A percentile compares a stretch with the other conserved stretches of the same genome.
Conservation (phyloP, 2,888 invertebrate species). For the Folsomia candida region DNA sequence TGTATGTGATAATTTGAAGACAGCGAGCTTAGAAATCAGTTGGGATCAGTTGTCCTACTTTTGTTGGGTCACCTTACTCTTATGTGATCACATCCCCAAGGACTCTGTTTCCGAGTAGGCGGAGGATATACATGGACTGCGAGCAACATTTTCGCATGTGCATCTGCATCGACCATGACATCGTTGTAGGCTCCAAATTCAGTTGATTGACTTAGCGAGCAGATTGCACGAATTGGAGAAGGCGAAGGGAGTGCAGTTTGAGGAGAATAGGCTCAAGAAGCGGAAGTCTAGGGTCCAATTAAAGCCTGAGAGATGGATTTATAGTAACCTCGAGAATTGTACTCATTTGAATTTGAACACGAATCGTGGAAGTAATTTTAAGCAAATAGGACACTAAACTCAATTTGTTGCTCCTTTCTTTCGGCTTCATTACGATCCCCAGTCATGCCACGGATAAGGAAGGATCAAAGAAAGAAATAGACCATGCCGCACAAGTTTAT, state of each 20-base stretch:
- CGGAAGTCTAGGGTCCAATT: slow-evolving; percentile 33
- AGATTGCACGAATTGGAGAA: too few species aligned
- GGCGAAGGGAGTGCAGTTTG: too few species aligned
- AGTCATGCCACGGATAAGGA: slow-evolving; percentile 10
- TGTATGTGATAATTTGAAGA: too few species aligned
- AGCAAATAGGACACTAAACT: slow-evolving; percentile 48
- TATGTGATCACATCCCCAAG: background rate
- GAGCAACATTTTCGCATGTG: too few species aligned
- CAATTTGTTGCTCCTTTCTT: slow-evolving; percentile 41
- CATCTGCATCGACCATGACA: too few species aligned
- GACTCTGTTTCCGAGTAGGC: background rate
- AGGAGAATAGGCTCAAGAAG: too few species aligned
- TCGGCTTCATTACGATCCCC: slow-evolving; percentile 5
- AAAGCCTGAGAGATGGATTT: slow-evolving; percentile 43
- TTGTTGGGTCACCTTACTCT: background rate
- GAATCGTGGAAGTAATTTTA: slow-evolving; percentile 49
- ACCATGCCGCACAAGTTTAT: background rate
- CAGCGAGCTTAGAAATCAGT: too few species aligned
- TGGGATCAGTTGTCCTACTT: too few species aligned
- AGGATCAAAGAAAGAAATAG: background rate
- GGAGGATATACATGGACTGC: too few species aligned
- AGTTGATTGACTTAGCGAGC: too few species aligned
- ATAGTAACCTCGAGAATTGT: slow-evolving; percentile 40
- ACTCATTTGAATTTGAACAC: slow-evolving; percentile 45
- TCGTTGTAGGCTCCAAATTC: too few species aligned